These are phyloP conservation scores for Sorex maritimensis DNA, from an alignment of 2,797 vertebrate species.

Conservation along the genomic window DNA sequence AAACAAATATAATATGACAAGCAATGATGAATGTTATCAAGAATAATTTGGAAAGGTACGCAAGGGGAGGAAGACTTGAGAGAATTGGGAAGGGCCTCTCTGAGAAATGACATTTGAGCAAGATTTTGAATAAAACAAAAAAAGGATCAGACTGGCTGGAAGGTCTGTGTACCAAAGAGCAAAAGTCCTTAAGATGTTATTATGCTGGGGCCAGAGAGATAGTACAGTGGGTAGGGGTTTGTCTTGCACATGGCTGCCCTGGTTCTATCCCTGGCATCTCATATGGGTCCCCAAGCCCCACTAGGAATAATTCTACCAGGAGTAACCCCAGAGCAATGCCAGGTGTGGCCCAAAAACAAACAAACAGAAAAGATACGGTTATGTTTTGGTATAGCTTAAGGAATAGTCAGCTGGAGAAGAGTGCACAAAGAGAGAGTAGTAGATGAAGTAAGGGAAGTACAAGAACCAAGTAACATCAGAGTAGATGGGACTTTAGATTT, in stretches of 20 bases:
- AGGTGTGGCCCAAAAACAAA: not conserved
- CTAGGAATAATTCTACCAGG: too few relatives aligned
- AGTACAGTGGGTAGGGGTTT: too few relatives aligned
- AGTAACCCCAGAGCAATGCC: too few relatives aligned
- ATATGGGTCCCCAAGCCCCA: too few relatives aligned
- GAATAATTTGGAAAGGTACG: not conserved
- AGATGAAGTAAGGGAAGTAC: not conserved
- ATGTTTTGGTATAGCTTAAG: constrained; percentile 27
- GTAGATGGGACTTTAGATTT: not conserved
- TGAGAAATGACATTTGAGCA: constrained; percentile 56
- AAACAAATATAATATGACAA: constrained; percentile 40
- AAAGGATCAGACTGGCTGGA: constrained; percentile 17
- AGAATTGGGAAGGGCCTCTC: not conserved
- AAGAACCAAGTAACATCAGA: not conserved
- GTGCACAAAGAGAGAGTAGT: not conserved
- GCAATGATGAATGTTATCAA: constrained; percentile 7
- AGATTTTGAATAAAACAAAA: constrained; percentile 32
- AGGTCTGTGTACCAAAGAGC: not conserved
- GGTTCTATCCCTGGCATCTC: too few relatives aligned
- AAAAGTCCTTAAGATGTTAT: not conserved
- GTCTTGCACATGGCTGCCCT: too few relatives aligned
- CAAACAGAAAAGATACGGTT: not conserved
- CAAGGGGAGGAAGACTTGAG: not conserved
- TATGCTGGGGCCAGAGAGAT: not conserved
- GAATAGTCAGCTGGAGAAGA: not conserved